Evolutionary conservation across 1,140 invertebrate species (phyloP).

Genomic region (Elysia chlorotica): DNA sequence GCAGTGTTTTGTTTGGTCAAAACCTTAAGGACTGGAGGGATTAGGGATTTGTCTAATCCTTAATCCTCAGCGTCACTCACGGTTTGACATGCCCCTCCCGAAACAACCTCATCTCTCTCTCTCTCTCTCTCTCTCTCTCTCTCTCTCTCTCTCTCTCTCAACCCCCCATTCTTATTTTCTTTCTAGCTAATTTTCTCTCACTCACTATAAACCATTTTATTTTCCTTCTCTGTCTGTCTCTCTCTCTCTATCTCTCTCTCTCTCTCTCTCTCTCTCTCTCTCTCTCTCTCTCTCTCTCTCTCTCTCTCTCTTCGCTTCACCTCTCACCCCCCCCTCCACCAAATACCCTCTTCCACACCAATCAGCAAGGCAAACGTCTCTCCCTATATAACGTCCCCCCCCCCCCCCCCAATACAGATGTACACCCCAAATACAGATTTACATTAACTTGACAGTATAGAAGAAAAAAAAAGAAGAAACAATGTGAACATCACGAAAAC

Average conservation of each 20-base stretch:
- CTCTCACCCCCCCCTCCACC: neutral
- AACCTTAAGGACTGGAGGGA: too few species aligned
- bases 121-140: neutral
- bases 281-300: neutral
- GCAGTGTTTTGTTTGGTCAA: too few species aligned
- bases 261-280: neutral
- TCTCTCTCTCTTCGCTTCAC: neutral
- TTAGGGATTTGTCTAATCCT: too few species aligned
- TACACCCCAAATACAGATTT: too few species aligned
- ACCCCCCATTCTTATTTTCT: neutral
- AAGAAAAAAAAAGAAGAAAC: too few species aligned
- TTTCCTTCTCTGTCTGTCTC: neutral
- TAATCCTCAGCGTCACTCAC: too few species aligned
- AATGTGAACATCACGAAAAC: too few species aligned
- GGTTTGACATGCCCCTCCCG: too few species aligned
- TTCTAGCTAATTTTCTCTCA: neutral
- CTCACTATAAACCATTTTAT: neutral
- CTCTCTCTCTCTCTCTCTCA: neutral
- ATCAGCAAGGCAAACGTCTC: too few species aligned
- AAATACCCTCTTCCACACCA: neutral
- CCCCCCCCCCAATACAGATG: too few species aligned
- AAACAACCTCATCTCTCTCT: neutral
- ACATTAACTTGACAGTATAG: too few species aligned
- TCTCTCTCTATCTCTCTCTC: neutral
- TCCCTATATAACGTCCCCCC: too few species aligned